Base-by-base conservation (phyloP, 2,797 vertebrate species). In the Tachyglossus aculeatus region DNA sequence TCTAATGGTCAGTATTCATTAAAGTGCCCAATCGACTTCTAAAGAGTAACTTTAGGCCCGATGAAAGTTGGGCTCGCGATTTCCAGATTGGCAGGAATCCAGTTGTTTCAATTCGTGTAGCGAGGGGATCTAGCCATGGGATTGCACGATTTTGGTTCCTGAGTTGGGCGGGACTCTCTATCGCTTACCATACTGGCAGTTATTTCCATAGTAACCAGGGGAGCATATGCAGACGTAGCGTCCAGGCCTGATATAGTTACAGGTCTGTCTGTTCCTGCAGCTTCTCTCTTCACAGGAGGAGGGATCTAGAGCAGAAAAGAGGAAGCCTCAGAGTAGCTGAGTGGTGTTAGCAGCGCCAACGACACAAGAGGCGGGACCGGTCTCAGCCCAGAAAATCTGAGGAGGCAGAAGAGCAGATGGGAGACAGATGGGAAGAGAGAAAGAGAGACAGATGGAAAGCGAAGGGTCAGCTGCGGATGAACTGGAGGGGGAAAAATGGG, bases 211-310 rank as follows among this genome's bases (percentile, higher is more conserved):
- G 88, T 93, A 95, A 37, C 94, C 94, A 0, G 91, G 91, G 38
- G 84, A 88, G 76, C 95, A 96, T 3, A 93, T 94, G 73, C 94
- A 96, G 82, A 91, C 92, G 64, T 87, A 88, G 55, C 80, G 73
- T 64, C 93, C 92, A 0, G 87, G 83, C 60, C 86, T 81, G 77
- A 85, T 89, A 76, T 90, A 80, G 69, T 93, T 90, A 74, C 95
- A 96, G 0, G 86, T 92, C 77, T 91, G 91, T 18, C 86, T 85
- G 36, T 90, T 89, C 34, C 64, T 75, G 81, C 94, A 95, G 39
- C 88, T 90, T 13, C 78, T 80, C 15, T 89, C 91, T 52, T 89
- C 81, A 0, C 93, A 95, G 36, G 59, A 64, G 40, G 74, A 92
- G 32, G 81, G 62, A 51, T 88, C 85, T 86, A 74, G 40, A 45